Conservation (phyloP, 2,797 vertebrate genomes). For the Botia kubotai region DNA sequence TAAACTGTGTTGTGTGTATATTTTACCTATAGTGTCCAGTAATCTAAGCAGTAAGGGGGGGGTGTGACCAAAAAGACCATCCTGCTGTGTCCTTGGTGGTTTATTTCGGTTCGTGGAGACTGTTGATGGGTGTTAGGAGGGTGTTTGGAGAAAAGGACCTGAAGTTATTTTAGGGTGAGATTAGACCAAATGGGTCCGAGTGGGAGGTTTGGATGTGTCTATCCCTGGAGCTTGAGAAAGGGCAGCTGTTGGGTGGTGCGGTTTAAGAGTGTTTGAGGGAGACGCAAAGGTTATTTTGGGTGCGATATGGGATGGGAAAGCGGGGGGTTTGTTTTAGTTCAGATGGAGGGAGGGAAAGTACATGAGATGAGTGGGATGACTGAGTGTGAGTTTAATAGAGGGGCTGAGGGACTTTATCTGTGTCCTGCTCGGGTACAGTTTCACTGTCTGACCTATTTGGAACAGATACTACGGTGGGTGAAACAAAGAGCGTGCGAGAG, state of each 20-base stretch:
- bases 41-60: not conserved
- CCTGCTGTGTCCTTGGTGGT: not conserved
- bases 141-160: not conserved
- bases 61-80: not conserved
- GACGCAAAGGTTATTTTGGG: constrained; percentile 20
- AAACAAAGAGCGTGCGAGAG: not conserved
- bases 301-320: not conserved
- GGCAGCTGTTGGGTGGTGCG: not conserved
- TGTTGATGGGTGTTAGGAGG: constrained; percentile 15
- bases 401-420: constrained; percentile 5
- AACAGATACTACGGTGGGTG: constrained; percentile 43
- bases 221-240: constrained; percentile 7
- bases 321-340: not conserved
- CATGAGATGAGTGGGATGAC: constrained; percentile 22
- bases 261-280: constrained; percentile 21
- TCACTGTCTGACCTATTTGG: constrained; percentile 55
- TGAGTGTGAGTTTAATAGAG: constrained; percentile 13
- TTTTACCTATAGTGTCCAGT: constrained; percentile 26
- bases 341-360: not conserved
- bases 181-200: not conserved
- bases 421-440: constrained; percentile 31
- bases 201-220: constrained; percentile 15
- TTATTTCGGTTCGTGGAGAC: constrained; percentile 20
- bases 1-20: not conserved
- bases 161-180: constrained; percentile 32